Percentiles rank a stretch among this genome's conserved stretches.
Evolutionary conservation across 2,888 invertebrate species (phyloP).

Genomic region (Psylliodes chrysocephalus): DNA sequence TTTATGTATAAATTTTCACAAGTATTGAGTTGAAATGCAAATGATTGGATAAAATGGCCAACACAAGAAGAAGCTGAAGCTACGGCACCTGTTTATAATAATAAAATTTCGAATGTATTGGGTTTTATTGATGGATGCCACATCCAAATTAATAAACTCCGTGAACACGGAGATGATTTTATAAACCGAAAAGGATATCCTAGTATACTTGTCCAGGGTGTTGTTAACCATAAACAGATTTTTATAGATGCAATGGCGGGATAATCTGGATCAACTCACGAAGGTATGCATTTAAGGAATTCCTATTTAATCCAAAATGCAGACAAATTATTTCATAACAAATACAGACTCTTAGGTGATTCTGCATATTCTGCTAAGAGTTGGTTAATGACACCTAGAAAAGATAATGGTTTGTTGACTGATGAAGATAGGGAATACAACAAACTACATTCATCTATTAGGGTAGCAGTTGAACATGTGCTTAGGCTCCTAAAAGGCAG

Average conservation of each 20-base stretch:
- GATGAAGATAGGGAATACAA: not conserved
- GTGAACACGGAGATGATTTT: not conserved
- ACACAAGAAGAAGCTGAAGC: no score
- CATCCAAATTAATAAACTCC: slow-evolving; percentile 3
- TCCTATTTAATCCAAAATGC: not conserved
- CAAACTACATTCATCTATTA: not conserved
- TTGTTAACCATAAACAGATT: not conserved
- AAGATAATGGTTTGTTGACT: not conserved
- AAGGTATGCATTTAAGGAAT: not conserved
- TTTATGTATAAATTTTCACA: no score
- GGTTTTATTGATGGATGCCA: slow-evolving; percentile 17
- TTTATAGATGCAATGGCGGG: not conserved
- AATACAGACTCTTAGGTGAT: not conserved
- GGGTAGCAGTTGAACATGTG: not conserved
- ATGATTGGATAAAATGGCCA: no score
- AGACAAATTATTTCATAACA: not conserved
- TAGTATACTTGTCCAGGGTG: not conserved
- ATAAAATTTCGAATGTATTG: not conserved
- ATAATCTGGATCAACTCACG: not conserved
- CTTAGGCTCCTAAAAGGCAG: not conserved
- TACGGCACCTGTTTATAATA: no score
- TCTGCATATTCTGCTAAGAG: not conserved
- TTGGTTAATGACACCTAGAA: not conserved
- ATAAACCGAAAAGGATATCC: not conserved
- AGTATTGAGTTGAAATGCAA: no score